Evolutionary conservation across 2,888 invertebrate genomes (phyloP).

Genomic region (Callyntrura guangdongensis): DNA sequence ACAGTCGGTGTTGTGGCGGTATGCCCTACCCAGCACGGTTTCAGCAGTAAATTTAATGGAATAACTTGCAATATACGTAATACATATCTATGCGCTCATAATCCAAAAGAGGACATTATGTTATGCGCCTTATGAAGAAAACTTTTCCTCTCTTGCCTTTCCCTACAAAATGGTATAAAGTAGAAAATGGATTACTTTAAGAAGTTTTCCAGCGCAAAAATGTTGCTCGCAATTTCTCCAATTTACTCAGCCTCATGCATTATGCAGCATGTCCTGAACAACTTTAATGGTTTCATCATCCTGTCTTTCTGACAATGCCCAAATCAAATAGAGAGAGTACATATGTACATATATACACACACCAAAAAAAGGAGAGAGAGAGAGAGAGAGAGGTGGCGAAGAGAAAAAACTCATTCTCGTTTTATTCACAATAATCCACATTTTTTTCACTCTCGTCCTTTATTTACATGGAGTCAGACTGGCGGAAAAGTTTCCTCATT

Average conservation of each 20-base stretch:
- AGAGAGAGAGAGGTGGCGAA: conserved; percentile 19
- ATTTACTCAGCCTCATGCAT: conserved; percentile 70
- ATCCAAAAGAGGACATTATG: conserved; percentile 27
- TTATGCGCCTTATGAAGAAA: neutral
- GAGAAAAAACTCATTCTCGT: conserved; percentile 15
- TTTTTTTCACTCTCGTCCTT: neutral
- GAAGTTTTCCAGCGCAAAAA: conserved; percentile 28
- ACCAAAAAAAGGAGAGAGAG: too few species aligned
- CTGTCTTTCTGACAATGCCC: conserved; percentile 40
- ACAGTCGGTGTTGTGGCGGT: conserved; percentile 5
- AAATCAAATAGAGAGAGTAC: conserved; percentile 29
- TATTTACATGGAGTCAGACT: conserved; percentile 1
- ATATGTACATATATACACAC: too few species aligned
- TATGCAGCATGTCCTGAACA: conserved; percentile 69
- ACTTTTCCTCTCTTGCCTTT: conserved; percentile 6
- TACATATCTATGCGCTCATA: conserved; percentile 25
- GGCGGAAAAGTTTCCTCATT: conserved; percentile 40
- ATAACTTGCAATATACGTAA: neutral
- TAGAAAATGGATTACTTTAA: conserved; percentile 11
- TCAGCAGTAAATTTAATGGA: conserved; percentile 34
- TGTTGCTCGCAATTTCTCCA: conserved; percentile 64
- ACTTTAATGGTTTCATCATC: conserved; percentile 71
- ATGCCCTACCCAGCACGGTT: conserved; percentile 2
- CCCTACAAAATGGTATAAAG: conserved; percentile 11
- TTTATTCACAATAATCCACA: conserved; percentile 58